Conservation (phyloP, 1,140 invertebrate species). For the Vollenhovia emeryi region DNA sequence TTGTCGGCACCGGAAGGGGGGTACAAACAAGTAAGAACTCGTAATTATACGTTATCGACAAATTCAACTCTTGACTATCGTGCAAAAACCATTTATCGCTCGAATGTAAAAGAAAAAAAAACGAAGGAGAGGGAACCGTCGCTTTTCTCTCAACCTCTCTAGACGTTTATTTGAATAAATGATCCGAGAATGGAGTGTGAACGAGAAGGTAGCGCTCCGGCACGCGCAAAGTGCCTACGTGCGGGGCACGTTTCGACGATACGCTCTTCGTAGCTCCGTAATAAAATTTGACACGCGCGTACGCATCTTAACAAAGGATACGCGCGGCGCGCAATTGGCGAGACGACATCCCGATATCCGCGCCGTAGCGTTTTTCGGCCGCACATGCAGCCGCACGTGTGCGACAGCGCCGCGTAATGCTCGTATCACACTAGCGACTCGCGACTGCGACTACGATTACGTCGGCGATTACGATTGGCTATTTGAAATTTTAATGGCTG, state of each 20-base stretch:
- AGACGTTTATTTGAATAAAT: constrained; percentile 8
- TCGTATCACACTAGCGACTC: too few relatives aligned
- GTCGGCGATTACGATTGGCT: too few relatives aligned
- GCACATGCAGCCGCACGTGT: neutral
- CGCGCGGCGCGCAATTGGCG: neutral
- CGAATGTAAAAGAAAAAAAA: neutral
- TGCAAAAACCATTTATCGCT: neutral
- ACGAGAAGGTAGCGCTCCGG: neutral
- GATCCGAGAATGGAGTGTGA: neutral
- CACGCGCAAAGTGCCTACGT: neutral
- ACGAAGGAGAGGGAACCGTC: neutral
- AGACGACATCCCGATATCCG: neutral
- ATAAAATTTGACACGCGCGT: neutral
- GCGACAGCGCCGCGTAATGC: constrained; percentile 1
- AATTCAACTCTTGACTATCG: neutral
- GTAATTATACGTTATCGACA: constrained; percentile 15
- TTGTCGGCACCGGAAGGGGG: neutral
- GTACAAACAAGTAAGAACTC: constrained; percentile 1
- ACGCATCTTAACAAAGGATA: neutral
- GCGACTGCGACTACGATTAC: too few relatives aligned
- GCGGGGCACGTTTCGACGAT: neutral
- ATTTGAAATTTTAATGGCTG: too few relatives aligned
- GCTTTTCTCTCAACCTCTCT: neutral
- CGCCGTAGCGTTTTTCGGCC: neutral
- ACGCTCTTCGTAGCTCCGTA: neutral